Percentiles rank a stretch among this genome's conserved stretches.
These are phyloP conservation scores for Danio tinwini DNA, from an alignment of 2,797 vertebrate species.

Conservation along the genomic window DNA sequence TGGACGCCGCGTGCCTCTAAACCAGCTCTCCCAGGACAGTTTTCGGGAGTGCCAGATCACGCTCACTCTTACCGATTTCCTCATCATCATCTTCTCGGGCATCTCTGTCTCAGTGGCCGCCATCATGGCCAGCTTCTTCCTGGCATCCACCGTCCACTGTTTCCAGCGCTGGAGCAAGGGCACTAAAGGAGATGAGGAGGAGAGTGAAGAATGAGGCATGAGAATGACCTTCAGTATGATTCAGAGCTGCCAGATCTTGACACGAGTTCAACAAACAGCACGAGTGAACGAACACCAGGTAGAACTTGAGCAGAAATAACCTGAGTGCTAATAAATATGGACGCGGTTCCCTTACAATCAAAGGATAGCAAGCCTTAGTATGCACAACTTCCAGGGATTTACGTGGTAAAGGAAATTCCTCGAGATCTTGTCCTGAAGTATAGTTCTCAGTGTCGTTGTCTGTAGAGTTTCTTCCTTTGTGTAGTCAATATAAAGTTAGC, in stretches of 20 bases:
- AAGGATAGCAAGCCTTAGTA: slow-evolving; percentile 46
- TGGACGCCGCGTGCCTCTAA: slow-evolving; percentile 87
- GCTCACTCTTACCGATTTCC: slow-evolving; percentile 92
- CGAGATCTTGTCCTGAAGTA: slow-evolving; percentile 6
- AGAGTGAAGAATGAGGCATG: slow-evolving; percentile 86
- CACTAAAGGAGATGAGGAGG: slow-evolving; percentile 91
- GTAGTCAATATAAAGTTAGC: slow-evolving; percentile 34
- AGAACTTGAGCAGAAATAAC: background rate
- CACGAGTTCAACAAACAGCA: slow-evolving; percentile 6
- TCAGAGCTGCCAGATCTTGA: slow-evolving; percentile 19
- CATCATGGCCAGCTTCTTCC: slow-evolving; percentile 97
- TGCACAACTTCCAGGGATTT: slow-evolving; percentile 43
- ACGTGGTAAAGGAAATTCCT: slow-evolving; percentile 22
- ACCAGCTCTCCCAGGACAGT: slow-evolving; percentile 93
- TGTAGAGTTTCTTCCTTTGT: slow-evolving; percentile 8
- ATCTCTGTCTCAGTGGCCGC: slow-evolving; percentile 95
- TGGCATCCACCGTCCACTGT: slow-evolving; percentile 96
- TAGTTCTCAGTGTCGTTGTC: slow-evolving; percentile 32
- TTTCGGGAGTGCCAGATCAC: slow-evolving; percentile 95
- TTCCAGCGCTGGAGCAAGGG: slow-evolving; percentile 98
- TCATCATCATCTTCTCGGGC: slow-evolving; percentile 98
- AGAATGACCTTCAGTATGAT: slow-evolving; percentile 39
- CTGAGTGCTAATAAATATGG: background rate
- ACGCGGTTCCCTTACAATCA: slow-evolving; percentile 1
- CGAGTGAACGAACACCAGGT: slow-evolving; percentile 46